Evolutionary conservation across 2,113 vertebrate genomes (phyloP).

Genomic region (Anolis carolinensis): DNA sequence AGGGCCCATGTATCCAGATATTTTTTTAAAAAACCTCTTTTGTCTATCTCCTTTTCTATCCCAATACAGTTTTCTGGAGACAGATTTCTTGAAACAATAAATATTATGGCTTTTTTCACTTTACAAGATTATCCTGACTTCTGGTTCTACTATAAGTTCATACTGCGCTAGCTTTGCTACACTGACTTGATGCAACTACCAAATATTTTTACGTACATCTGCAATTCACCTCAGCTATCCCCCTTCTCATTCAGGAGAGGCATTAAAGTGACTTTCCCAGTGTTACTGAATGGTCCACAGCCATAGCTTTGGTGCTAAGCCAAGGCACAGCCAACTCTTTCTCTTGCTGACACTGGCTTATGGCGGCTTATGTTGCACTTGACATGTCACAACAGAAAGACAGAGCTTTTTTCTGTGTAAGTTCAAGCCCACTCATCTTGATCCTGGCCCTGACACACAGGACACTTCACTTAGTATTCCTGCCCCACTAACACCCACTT

Average conservation of each 20-base stretch:
- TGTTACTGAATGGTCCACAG: neutral
- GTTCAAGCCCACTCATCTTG: slow-evolving; percentile 23
- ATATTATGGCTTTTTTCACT: too few species aligned
- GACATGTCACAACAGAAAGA: accelerated
- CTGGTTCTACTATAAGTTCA: too few species aligned
- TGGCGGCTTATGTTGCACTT: neutral
- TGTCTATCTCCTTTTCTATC: too few species aligned
- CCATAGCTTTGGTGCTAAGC: accelerated
- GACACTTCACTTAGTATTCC: neutral
- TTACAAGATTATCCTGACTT: too few species aligned
- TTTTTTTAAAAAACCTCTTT: too few species aligned
- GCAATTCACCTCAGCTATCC: neutral
- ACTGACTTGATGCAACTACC: too few species aligned
- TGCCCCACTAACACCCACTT: neutral
- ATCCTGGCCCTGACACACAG: neutral
- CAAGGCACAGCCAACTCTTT: accelerated
- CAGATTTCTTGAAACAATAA: too few species aligned
- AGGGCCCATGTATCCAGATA: too few species aligned
- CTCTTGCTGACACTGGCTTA: accelerated
- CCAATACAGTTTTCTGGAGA: too few species aligned
- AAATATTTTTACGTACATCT: too few species aligned
- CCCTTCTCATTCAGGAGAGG: neutral
- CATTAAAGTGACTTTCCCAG: neutral
- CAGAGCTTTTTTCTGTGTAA: accelerated
- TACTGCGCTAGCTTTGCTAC: too few species aligned